Conservation (phyloP, 2,113 vertebrate species). For the pig (Sus scrofa) region DNA sequence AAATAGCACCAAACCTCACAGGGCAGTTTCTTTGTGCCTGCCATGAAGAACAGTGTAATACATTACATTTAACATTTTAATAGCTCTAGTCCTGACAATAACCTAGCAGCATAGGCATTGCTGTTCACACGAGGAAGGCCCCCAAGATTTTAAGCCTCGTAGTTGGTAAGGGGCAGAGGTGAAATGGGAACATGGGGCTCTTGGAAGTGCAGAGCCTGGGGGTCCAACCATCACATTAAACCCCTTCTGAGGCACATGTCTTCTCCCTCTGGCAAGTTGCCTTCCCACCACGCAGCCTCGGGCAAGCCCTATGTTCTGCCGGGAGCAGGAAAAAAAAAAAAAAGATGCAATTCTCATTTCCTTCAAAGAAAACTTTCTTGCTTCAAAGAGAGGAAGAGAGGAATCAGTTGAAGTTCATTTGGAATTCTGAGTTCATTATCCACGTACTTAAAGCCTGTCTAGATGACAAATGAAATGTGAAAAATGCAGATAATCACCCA, state of each 20-base stretch:
- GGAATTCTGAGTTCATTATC: constrained; percentile 67
- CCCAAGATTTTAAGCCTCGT: neutral
- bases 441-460: constrained; percentile 23
- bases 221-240: neutral
- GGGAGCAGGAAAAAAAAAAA: neutral
- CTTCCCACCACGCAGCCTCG: neutral
- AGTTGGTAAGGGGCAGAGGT: neutral
- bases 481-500: constrained; percentile 4
- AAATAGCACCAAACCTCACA: neutral
- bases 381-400: neutral
- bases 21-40: neutral
- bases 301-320: neutral
- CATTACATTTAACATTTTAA: neutral
- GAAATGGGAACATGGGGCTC: neutral
- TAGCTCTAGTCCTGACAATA: neutral
- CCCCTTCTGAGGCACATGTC: accelerated
- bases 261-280: neutral
- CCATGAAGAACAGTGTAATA: neutral
- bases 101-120: neutral
- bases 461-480: constrained; percentile 59
- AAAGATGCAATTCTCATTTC: neutral
- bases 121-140: too few species aligned
- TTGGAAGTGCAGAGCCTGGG: neutral
- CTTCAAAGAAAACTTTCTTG: neutral
- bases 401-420: neutral